These are phyloP conservation scores for Nanger granti DNA, from an alignment of 2,113 vertebrate genomes.

Conservation along the genomic window DNA sequence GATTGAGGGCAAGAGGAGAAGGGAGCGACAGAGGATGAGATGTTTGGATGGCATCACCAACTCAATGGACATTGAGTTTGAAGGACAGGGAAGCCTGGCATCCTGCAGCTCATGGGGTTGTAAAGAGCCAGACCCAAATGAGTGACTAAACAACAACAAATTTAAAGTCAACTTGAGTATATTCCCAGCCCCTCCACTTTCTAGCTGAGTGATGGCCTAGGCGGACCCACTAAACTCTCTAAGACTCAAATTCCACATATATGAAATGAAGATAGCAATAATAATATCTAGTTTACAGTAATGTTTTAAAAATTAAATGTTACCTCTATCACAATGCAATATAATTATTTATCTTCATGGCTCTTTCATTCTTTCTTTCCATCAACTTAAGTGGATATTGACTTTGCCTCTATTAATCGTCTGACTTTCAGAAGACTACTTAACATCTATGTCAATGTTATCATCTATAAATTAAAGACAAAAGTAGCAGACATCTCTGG, in stretches of 20 bases:
- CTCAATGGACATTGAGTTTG: neutral
- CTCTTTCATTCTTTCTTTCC: neutral
- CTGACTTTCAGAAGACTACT: neutral
- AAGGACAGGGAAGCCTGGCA: neutral
- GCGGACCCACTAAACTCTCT: neutral
- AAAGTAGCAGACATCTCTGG: neutral
- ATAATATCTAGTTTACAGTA: neutral
- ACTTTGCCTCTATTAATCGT: neutral
- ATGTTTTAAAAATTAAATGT: neutral
- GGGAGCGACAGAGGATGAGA: neutral
- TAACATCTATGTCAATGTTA: neutral
- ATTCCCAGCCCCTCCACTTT: neutral
- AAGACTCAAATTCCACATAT: neutral
- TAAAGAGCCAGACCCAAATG: neutral
- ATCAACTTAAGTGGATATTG: neutral
- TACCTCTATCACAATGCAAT: neutral
- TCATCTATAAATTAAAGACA: neutral
- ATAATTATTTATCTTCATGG: neutral
- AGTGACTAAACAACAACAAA: neutral
- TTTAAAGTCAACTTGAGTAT: neutral
- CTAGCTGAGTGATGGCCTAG: neutral
- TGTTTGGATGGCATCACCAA: neutral
- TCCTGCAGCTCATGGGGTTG: neutral
- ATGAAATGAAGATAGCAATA: neutral
- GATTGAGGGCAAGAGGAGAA: neutral